Evolutionary conservation across 2,797 vertebrate species (phyloP).

Genomic region (Trachurus trachurus): DNA sequence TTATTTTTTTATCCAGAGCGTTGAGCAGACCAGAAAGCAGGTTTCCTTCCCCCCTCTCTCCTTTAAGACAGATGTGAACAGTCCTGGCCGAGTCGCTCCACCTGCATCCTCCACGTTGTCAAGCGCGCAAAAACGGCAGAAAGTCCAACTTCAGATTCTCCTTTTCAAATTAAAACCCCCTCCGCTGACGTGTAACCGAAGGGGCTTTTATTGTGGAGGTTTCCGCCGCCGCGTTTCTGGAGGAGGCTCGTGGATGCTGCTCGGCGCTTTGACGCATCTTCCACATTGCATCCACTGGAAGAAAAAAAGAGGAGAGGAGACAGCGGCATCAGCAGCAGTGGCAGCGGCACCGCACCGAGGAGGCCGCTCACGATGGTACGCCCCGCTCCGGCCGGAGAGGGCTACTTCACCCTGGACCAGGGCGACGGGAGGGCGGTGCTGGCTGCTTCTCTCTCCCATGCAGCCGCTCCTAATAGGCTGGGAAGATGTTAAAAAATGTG

Average conservation of each 20-base stretch:
- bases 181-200: accelerated
- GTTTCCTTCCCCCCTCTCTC: conserved; percentile 71
- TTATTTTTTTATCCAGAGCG: conserved; percentile 76
- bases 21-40: conserved; percentile 62
- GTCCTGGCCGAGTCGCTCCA: conserved; percentile 82
- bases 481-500: neutral
- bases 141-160: neutral
- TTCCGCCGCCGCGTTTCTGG: neutral
- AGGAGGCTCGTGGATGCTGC: neutral
- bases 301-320: conserved; percentile 36
- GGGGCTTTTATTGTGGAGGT: conserved; percentile 66
- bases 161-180: conserved; percentile 63
- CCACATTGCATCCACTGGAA: conserved; percentile 71
- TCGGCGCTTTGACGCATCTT: conserved; percentile 56
- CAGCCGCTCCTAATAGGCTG: neutral
- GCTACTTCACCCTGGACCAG: conserved; percentile 62
- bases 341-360: conserved; percentile 66
- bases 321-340: conserved; percentile 48
- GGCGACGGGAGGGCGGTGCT: neutral
- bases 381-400: conserved; percentile 68
- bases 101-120: conserved; percentile 77
- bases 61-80: conserved; percentile 82
- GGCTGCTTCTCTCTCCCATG: neutral
- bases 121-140: conserved; percentile 6
- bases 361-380: conserved; percentile 76